Conservation (phyloP, 2,797 vertebrate genomes). For the Parambassis ranga region DNA sequence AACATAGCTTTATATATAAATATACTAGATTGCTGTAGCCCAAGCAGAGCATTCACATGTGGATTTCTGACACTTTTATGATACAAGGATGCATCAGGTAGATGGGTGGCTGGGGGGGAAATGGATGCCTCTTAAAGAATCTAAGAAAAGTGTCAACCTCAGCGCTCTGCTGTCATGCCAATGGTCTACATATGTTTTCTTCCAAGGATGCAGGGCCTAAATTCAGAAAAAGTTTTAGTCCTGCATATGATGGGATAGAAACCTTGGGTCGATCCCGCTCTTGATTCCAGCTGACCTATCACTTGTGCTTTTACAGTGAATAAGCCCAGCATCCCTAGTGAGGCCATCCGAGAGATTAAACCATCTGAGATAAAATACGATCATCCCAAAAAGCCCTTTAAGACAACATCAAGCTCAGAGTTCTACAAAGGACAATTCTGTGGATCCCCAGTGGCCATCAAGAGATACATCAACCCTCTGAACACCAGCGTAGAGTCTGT, state of each 20-base stretch:
- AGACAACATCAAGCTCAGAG: constrained; percentile 56
- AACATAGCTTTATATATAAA: no score
- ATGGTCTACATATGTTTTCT: no score
- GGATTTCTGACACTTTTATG: background rate
- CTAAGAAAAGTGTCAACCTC: no score
- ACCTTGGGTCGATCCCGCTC: background rate
- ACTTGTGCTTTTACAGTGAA: constrained; percentile 55
- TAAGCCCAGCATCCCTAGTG: constrained; percentile 26
- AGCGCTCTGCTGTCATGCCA: no score
- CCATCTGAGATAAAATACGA: constrained; percentile 67
- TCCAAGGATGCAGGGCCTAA: no score
- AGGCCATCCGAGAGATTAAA: constrained; percentile 80
- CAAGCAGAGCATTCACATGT: no score
- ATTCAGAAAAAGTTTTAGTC: no score
- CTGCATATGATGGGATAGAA: no score
- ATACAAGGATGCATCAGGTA: no score
- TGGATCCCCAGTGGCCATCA: constrained; percentile 85
- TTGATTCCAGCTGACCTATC: no score
- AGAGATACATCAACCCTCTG: constrained; percentile 81
- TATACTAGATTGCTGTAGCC: background rate
- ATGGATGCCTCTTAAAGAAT: no score
- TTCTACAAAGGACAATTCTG: constrained; percentile 83
- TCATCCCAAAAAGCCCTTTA: constrained; percentile 50
- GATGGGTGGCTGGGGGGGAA: no score
- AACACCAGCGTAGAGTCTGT: constrained; percentile 64